Evolutionary conservation across 2,888 invertebrate genomes (phyloP), one percentile per base, ranked within the genome.

Genomic region (Chalcosyrphus nemorum): DNA sequence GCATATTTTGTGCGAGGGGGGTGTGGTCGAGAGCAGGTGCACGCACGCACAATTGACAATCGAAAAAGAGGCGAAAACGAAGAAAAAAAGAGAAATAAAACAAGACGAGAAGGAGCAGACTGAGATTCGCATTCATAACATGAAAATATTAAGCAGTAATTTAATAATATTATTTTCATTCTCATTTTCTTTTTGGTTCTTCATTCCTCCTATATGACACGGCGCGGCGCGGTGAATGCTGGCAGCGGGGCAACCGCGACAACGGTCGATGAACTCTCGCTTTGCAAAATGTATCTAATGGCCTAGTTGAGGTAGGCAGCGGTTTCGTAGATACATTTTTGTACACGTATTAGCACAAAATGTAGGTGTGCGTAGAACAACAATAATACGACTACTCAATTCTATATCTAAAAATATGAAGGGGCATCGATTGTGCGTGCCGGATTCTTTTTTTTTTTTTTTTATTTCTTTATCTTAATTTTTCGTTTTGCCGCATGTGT

Each of bases 231-330:
- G 41, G 11, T 0, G 70, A 45, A 11, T 52, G 54, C 1, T 52
- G 57, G 13, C 4, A 21, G 29, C 6, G 29, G 24, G 4, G 52
- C 45, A 32, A 35, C 61, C 41, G 32, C 32, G 35, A 24, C 59
- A 13, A 29, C 75, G 84, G 84, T 84, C 70, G 57, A 29, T 84
- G 84, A 84, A 84, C 84, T 71, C 74, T 6, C 57, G 57, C 57
- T 84, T 80, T 38, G 74, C 78, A 78, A 84, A 80, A 75, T 84
- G 35, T 80, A 75, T 84, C 80, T 84, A 80, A 80, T 84, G 84
- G 84, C 84, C 80, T 84, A 84, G 84, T 84, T 84, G 84, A 80
- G 84, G 84, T 84, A 84, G 84, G 80, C 84, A 80, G 70, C 76
- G 81, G 57, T 66, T 81, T 81, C 50, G 47, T 77, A 72, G 52